Base-by-base conservation (phyloP, 2,888 invertebrate genomes). In the Palloptera scutellata region DNA sequence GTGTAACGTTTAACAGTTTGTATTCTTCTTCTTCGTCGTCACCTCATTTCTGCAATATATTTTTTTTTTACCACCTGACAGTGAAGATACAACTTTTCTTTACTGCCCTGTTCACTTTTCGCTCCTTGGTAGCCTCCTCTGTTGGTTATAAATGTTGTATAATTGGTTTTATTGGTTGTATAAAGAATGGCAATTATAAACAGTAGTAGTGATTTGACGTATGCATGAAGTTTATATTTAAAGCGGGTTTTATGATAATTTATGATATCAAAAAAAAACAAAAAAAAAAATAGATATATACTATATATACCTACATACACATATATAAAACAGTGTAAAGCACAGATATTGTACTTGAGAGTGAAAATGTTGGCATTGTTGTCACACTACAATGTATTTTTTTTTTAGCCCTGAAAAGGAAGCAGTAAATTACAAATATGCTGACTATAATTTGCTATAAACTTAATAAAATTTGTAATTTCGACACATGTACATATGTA, bases 151-250 rank as follows among this genome's bases (percentile, higher is more conserved):
- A 48, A 52, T 64, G 76, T 78, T 79, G 78, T 78, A 79, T 78
- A 79, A 78, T 79, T 77, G 79, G 77, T 77, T 79, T 79, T 78
- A 78, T 79, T 73, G 75, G 68, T 71, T 40, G 74, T 75, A 74
- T 72, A 77, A 78, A 79, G 79, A 52, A 53, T 13, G 59, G 53
- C 51, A 40, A 58, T 64, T 77, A 77, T 78, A 78, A 76, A 79
- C 78, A 78, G 78, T 79, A 78, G 78, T 79, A 79, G 78, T 78
- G 79, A 78, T 78, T 78, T 78, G 70, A 74, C 55, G n/a, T 54
- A 43, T 54, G 43, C 6, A 41, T 48, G 15, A n/a, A 19, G 54
- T 12, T 17, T 54, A 12, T 20, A 20, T 13, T 19, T 20, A 30
- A 17, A 54, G 42, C 8, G 55, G 51, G 17, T n/a, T 63, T 63